Conservation (phyloP, 2,888 invertebrate genomes). For the Cantharis rustica region DNA sequence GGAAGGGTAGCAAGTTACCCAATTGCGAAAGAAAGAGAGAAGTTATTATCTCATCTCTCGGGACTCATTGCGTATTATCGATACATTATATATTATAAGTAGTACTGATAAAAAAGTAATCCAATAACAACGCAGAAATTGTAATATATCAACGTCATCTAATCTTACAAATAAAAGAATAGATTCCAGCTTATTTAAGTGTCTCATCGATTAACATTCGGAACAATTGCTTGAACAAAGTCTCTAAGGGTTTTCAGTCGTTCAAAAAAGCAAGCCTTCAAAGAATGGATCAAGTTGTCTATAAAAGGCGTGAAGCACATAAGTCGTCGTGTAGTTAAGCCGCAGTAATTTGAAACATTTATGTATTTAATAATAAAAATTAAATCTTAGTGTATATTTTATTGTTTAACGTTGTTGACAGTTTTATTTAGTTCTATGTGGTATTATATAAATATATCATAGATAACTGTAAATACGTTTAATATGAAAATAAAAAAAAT, state of each 20-base stretch:
- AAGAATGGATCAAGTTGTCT: neutral
- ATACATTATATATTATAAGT: neutral
- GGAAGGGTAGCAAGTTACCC: neutral
- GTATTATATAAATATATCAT: neutral
- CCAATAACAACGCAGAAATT: neutral
- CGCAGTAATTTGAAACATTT: neutral
- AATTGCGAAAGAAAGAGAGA: neutral
- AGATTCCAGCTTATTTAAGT: neutral
- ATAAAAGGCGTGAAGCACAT: neutral
- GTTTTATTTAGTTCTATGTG: neutral
- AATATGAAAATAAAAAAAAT: neutral
- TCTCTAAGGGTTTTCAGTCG: neutral
- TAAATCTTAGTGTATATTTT: neutral
- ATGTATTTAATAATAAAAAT: neutral
- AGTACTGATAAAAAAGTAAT: neutral
- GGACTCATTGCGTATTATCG: neutral
- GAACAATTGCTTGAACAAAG: neutral
- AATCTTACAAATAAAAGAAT: neutral
- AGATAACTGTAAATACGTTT: slow-evolving; percentile 1
- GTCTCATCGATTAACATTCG: neutral
- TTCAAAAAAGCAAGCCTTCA: neutral
- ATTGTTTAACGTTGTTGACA: neutral
- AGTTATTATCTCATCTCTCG: neutral
- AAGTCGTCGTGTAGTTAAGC: neutral
- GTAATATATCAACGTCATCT: neutral